Percentiles rank a stretch among this genome's conserved stretches.
Evolutionary conservation across 2,888 invertebrate species (phyloP).

Genomic region (Scaptomyza parva): DNA sequence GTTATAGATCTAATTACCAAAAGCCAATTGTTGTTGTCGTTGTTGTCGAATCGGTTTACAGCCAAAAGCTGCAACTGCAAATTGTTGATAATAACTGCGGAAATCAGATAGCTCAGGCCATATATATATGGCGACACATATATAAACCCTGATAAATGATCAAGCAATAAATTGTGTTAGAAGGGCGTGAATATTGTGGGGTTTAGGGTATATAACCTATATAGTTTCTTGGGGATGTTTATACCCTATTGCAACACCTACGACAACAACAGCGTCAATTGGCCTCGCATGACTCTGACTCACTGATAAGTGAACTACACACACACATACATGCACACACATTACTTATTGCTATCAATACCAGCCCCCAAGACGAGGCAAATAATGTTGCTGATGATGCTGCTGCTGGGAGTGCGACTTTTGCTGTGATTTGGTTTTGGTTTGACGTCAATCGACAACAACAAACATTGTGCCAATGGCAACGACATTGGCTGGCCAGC

Average conservation of each 20-base stretch:
- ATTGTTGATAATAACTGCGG: conserved; percentile 51
- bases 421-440: conserved; percentile 46
- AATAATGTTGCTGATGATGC: conserved; percentile 35
- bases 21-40: conserved; percentile 22
- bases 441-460: conserved; percentile 79
- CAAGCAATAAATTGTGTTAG: conserved; percentile 7
- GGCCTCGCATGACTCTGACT: conserved; percentile 49
- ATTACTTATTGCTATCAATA: conserved; percentile 50
- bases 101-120: conserved; percentile 43
- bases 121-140: conserved; percentile 37
- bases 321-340: too few species aligned
- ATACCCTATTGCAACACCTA: conserved; percentile 53
- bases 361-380: conserved; percentile 58
- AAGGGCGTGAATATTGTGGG: too few species aligned
- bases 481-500: conserved; percentile 73
- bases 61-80: conserved; percentile 42
- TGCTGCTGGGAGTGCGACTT: conserved; percentile 22
- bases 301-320: conserved; percentile 64
- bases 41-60: conserved; percentile 47
- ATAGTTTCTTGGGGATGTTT: background rate
- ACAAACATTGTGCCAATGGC: conserved; percentile 66
- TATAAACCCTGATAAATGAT: background rate
- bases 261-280: conserved; percentile 52
- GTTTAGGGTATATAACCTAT: too few species aligned
- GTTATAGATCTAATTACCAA: conserved; percentile 65